Evolutionary conservation across 2,113 vertebrate species (phyloP), one percentile per base, ranked within the genome.

Genomic region (Halcyon malimbica): DNA sequence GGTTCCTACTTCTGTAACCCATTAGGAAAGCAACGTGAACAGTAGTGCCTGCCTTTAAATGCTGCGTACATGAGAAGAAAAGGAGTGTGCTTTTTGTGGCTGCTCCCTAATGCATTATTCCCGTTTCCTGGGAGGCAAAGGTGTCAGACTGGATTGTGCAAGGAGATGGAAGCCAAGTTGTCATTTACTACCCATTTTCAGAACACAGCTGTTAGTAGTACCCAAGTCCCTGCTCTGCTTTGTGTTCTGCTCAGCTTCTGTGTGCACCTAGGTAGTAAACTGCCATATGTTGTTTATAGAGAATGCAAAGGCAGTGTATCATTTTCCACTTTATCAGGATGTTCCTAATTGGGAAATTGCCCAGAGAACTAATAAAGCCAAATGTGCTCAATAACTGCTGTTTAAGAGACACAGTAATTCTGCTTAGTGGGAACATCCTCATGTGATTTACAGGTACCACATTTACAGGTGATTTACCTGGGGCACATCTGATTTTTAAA

Each of bases 291-390:
- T 97, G 95, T 95, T 95, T 93, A 69, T 85, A 87, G 78, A 87
- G 78, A 93, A 85, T 83, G 89, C 86, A 94, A 83, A 96, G 78
- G 87, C 62, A 91, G 70, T 95, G 93, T 92, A 80, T 95, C 23
- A 50, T 94, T 96, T 95, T 94, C 91, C 78, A 93, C 83, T 96
- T 97, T 94, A 96, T 96, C 92, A 95, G 96, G 83, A 80, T 94
- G 90, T 90, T 96, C n/a, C 79, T 96, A 95, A 95, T 95, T 6
- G 39, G 37, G 78, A 93, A 92, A 89, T 96, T 95, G 81, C 94
- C 89, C 91, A 94, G 91, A 94, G 89, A 92, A 94, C 78, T 95
- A 94, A 95, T 96, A 96, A 96, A 94, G 77, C 83, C 78, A 93
- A 94, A 96, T 94, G 78, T 91, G 94, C 89, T 95, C 94, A 96